Evolutionary conservation across 2,797 vertebrate genomes (phyloP), one percentile per base, ranked within the genome.

Genomic region (Caiman crocodilus): DNA sequence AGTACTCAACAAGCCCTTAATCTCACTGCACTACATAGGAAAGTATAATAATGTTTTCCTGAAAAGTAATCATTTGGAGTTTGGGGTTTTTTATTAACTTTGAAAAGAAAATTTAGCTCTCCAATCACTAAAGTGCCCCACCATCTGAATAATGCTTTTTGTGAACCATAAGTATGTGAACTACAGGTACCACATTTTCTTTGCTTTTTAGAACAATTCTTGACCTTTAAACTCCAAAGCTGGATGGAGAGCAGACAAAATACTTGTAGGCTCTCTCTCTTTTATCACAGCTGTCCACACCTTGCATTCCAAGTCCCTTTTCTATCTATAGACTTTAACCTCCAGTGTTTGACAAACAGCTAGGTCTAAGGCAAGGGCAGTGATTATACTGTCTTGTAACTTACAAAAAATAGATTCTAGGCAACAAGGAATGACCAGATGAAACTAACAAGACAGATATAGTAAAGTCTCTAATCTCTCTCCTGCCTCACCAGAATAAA

Each of bases 291-390:
- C 93, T 97, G 97, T 97, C 97, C 96, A 92, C 96, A 98, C 96
- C 97, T 98, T 97, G 87, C 85, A 90, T 95, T 97, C 97, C 96
- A 96, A 88, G 42, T 95, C 96, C 90, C 96, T 91, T 96, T 93
- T 94, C 97, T 97, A 94, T 96, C 98, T 98, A 77, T 23, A 98
- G 97, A 97, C 95, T 98, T 97, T 97, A 98, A 97, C 97, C 97
- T 98, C 96, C 95, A 88, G 79, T 91, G 63, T 96, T 98, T 95
- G 97, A 97, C 97, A 98, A 98, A 98, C 97, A 98, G 97, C 73
- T 82, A 96, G 88, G 95, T 96, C 95, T 96, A 73, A 96, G 97
- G 96, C 97, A 96, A 97, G 95, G 95, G 97, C 97, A 97, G 94
- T 9, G 77, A 97, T 97, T 96, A 94, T 82, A 86, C 95, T 92